Evolutionary conservation across 1,140 invertebrate species (phyloP), one percentile per base, ranked within the genome.

Genomic region (Parasteatoda tepidariorum): DNA sequence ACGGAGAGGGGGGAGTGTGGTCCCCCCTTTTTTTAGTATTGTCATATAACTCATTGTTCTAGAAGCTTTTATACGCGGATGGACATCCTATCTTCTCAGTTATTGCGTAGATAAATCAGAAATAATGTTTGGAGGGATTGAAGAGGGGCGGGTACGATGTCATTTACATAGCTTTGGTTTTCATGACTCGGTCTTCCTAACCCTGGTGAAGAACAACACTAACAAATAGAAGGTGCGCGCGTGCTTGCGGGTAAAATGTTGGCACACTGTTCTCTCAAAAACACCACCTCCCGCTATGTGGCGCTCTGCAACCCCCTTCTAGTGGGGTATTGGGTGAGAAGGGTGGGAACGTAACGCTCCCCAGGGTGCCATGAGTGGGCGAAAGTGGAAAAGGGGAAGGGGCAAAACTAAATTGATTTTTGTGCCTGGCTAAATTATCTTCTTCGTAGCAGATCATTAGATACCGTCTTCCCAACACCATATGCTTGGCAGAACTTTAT

Each of bases 111-210:
- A 78, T 78, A 78, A 78, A 78, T 78, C 74, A 78, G 74, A 78
- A 78, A 78, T 78, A 78, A 78, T 78, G 74, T 66, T 78, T 26
- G 61, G 24, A 34, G 59, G 62, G 38, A 38, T 34, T 59, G 31
- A 61, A 57, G 54, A n/a, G 38, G 74, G 74, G 74, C 34, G 74
- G 74, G 41, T 34, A 31, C 26, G 34, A 66, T 66, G 74, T 79
- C 76, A 79, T 79, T 79, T 79, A 79, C 76, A 79, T 79, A 79
- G 64, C 62, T 79, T 79, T 68, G 62, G 76, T 79, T 79, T 79
- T 79, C 62, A 79, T 68, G 64, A 68, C 48, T 48, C 48, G 15
- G 64, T 24, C 48, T 68, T 24, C 48, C 61, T 48, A 57, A 41
- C 38, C 71, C 9, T 11, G n/a, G 55, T 59, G 54, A 59, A 48